These are phyloP conservation scores for Drosophila rhopaloa DNA, from an alignment of 1,140 invertebrate species.

Conservation along the genomic window DNA sequence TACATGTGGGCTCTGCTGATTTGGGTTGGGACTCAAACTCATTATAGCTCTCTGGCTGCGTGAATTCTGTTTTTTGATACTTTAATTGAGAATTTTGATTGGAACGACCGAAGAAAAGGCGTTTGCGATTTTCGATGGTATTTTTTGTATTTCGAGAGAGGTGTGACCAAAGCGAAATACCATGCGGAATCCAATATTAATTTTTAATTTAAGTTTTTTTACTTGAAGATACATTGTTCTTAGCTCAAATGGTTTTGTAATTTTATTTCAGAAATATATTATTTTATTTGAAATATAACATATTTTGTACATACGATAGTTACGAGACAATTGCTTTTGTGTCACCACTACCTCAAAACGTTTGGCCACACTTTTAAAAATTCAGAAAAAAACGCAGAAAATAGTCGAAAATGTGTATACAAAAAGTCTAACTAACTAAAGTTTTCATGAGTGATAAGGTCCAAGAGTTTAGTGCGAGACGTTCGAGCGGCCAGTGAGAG, in stretches of 20 bases:
- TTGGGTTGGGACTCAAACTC: slow-evolving; percentile 57
- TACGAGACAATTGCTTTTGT: not conserved
- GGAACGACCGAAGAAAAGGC: slow-evolving; percentile 13
- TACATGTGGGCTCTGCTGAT: slow-evolving; percentile 49
- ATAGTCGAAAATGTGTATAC: slow-evolving; percentile 68
- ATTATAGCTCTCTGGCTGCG: slow-evolving; percentile 50
- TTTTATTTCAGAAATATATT: too few relatives aligned
- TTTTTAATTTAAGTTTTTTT: not conserved
- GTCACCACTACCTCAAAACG: not conserved
- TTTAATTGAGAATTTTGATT: slow-evolving; percentile 73
- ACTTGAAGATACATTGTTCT: too few relatives aligned
- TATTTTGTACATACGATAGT: too few relatives aligned
- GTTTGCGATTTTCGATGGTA: slow-evolving; percentile 5
- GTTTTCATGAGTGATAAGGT: slow-evolving; percentile 72
- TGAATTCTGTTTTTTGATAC: slow-evolving; percentile 31
- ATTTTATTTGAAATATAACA: too few relatives aligned
- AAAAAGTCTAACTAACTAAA: slow-evolving; percentile 71
- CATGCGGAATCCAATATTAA: not conserved
- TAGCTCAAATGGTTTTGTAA: too few relatives aligned
- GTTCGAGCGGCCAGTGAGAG: slow-evolving; percentile 43
- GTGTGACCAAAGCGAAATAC: slow-evolving; percentile 7
- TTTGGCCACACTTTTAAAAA: slow-evolving; percentile 12
- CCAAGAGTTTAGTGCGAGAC: slow-evolving; percentile 41
- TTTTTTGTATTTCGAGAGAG: not conserved
- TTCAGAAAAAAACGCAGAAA: slow-evolving; percentile 25